Base-by-base conservation (phyloP, 2,113 vertebrate species). In the Sylvicapra grimmia region DNA sequence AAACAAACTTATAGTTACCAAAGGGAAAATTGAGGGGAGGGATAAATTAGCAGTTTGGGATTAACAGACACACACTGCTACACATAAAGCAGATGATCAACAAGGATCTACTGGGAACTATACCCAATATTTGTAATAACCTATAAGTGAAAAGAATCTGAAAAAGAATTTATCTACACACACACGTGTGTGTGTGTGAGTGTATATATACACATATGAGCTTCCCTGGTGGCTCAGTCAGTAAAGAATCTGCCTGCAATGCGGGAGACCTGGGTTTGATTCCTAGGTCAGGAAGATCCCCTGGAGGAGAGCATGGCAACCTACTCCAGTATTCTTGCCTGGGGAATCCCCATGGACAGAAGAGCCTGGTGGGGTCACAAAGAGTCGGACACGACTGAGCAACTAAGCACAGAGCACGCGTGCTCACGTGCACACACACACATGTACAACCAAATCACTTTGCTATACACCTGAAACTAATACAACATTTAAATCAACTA, bases 371-470 rank as follows among this genome's bases (percentile, higher is more conserved):
- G n/a, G 10, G n/a, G 65, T 72, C 9, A 0, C n/a, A 36, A 36
- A 72, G n/a, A 36, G 68, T 72, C 0, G 0, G 10, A 72, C 19
- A 6, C 1, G 5, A 23, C n/a, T 5, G 5, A 40, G n/a, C 33
- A 12, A 23, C 68, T 12, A 23, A 72, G 68, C n/a, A 23, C n/a
- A 72, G n/a, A 40, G 19, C 2, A 0, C 4, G 4, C 1, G 0
- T 36, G 19, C 4, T n/a, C 63, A n/a, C 4, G 2, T 0, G 0
- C 0, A 36, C 18, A 68, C 33, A 68, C 8, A 36, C 0, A 21
- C 1, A 5, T 49, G 27, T 49, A n/a, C 49, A n/a, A 53, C 80
- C 10, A 33, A n/a, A n/a, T 54, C 80, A n/a, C 51, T 54, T 80
- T 83, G 80, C 51, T 83, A 33, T 83, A 54, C 31, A n/a, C 80